phyloP scores from a whole-genome alignment of 2,797 vertebrate genomes.

The Staurois parvus region DNA sequence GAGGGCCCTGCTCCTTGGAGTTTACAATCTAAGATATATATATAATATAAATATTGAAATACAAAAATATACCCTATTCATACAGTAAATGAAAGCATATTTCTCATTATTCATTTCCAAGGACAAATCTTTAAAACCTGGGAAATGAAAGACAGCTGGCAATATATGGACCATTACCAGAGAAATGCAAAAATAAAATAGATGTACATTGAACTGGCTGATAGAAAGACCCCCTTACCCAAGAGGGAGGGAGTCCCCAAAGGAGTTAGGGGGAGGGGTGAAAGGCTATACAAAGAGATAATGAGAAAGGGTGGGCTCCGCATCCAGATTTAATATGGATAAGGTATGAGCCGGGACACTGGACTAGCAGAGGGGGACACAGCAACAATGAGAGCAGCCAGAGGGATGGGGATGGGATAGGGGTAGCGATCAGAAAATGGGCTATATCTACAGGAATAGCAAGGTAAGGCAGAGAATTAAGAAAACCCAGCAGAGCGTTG shows the following conservation, averaged over 20 bases:
- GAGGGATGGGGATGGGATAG: background rate
- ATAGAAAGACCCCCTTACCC: slow-evolving; percentile 21
- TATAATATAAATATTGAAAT: too few relatives aligned
- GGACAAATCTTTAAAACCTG: background rate
- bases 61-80: too few relatives aligned
- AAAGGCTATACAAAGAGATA: slow-evolving; percentile 57
- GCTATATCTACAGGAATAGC: background rate
- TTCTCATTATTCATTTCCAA: background rate
- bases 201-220: background rate
- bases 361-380: background rate
- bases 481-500: background rate
- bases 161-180: background rate
- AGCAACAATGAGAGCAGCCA: background rate
- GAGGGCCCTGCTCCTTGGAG: too few relatives aligned
- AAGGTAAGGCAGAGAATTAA: background rate
- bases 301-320: slow-evolving; percentile 43
- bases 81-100: too few relatives aligned
- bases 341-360: slow-evolving; percentile 19
- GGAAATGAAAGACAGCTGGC: background rate
- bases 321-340: slow-evolving; percentile 55
- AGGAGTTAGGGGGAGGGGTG: slow-evolving; percentile 47
- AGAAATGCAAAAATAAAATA: background rate
- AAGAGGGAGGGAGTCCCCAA: slow-evolving; percentile 18
- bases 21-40: too few relatives aligned
- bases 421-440: background rate